Evolutionary conservation across 1,140 invertebrate species (phyloP), one percentile per base, ranked within the genome.

Genomic region (Drosophila repleta): DNA sequence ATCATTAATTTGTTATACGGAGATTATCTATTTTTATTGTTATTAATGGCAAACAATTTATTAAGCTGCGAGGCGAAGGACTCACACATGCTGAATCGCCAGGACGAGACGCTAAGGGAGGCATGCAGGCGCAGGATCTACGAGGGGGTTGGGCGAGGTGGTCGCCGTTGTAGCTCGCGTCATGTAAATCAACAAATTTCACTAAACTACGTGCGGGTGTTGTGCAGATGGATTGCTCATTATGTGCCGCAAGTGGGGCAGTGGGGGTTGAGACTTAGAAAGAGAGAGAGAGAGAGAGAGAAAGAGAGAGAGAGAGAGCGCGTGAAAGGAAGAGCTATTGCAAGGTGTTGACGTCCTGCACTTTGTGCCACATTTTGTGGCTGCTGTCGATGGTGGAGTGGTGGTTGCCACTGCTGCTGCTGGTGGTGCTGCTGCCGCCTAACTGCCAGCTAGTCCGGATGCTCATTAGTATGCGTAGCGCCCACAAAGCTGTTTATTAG

Each of bases 21-120:
- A 90, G 89, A 90, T 90, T 90, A 90, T 90, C 81, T 90, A 90
- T 89, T 90, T 90, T 90, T 90, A 89, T 90, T 90, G 89, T 90
- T 89, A 90, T 90, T 90, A 90, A 90, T 89, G 84, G 81, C 74
- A 76, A 89, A 90, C 89, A 89, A 90, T 90, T 90, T 90, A 90
- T 90, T 90, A 90, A 80, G 81, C 74, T 75, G 74, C 63, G 53
- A 74, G 45, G 7, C 24, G 35, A 73, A 69, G 56, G 61, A 67
- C 58, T 48, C 69, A 55, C 79, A 76, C 80, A 84, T 74, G 55
- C 55, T 55, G 43, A 55, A 48, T 17, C 15, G 1, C 11, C 21
- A 29, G 35, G 35, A n/a, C 60, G 46, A 26, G 69, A 24, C 32
- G 39, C 35, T 5, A 26, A 32, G 48, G 53, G 45, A 32, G 45